phyloP scores from a whole-genome alignment of 2,888 invertebrate genomes.

The Petrolisthes cinctipes region DNA sequence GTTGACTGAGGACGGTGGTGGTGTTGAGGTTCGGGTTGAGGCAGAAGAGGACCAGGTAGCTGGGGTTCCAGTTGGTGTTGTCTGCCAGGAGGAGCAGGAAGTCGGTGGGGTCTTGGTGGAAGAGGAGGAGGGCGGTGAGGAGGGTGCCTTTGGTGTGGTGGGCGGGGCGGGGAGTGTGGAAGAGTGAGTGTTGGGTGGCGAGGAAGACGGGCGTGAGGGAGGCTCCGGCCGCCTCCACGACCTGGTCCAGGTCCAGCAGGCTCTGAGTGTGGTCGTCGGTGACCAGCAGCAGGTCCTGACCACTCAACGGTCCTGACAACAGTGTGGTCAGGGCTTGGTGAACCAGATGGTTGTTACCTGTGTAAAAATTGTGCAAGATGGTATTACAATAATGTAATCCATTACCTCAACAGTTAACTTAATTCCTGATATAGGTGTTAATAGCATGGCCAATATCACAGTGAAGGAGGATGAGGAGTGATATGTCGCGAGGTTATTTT shows the following conservation, averaged over 20 bases:
- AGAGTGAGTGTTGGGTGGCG: neutral
- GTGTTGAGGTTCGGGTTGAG: constrained; percentile 15
- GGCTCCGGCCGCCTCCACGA: neutral
- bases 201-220: neutral
- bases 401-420: too few species aligned
- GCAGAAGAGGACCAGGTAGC: constrained; percentile 34
- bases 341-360: neutral
- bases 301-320: neutral
- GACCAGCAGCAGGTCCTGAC: neutral
- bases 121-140: neutral
- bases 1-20: neutral
- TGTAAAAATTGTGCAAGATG: too few species aligned
- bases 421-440: too few species aligned
- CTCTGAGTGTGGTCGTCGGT: neutral
- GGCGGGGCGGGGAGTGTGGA: neutral
- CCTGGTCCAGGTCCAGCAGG: neutral
- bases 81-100: neutral
- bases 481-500: too few species aligned
- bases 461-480: too few species aligned
- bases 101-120: neutral
- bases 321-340: neutral
- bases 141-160: neutral
- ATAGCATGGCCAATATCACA: too few species aligned
- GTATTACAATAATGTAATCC: too few species aligned
- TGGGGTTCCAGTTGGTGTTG: constrained; percentile 25